Base-by-base conservation (phyloP, 2,888 invertebrate species). In the Xylocampa areola region DNA sequence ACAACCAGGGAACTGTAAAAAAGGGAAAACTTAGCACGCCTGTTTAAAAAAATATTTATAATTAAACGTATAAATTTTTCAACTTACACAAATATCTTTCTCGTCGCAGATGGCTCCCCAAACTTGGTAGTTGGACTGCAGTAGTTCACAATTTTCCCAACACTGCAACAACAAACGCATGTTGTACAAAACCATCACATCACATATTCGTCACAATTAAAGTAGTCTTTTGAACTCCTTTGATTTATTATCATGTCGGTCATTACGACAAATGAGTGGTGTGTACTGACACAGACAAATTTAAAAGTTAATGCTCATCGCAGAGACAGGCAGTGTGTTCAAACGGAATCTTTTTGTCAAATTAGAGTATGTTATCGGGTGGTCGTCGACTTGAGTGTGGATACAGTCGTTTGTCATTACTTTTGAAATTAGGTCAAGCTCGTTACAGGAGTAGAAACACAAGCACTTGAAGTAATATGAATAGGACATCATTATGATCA, bases 91-190 rank as follows among this genome's bases (percentile, higher is more conserved):
- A 86, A 96, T 96, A 82, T 96, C 96, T 81, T 95, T 95, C 77
- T 96, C 96, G 75, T 95, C 95, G 85, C 96, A 96, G 85, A 96
- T 95, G 64, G 96, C 95, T 41, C 96, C 96, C 96, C 96, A 96
- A 33, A 96, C 95, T 90, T 95, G 95, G 87, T 95, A 96, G 89
- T 96, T 96, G 37, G 96, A 96, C 86, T 96, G 96, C 66, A 96
- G 94, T 73, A 96, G 94, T 85, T 96, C 96, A 91, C 96, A 96
- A 85, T 96, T 96, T 90, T 96, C 96, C 96, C 96, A 96, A 86
- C 96, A 96, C 96, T 96, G 95, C 90, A 96, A 94, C 94, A 94
- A 94, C 85, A 85, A 83, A 81, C 61, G 59, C 14, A 68, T 54
- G 63, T 61, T 69, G 60, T 79, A 71, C 67, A 75, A 75, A 76